Conservation (phyloP, 2,888 invertebrate genomes). For the Folsomia manolachei region DNA sequence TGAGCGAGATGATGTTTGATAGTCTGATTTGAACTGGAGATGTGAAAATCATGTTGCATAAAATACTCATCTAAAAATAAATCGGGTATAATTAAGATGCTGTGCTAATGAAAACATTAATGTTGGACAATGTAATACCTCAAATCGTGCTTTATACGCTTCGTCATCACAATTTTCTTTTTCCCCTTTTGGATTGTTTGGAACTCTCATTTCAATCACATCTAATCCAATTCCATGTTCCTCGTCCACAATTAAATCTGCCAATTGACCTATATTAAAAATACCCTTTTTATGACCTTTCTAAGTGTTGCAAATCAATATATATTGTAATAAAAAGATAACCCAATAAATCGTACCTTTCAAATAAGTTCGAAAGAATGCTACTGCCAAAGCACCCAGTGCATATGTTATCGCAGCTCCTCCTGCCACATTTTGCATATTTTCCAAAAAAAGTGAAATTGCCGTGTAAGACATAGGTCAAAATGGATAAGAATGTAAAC, state of each 20-base stretch:
- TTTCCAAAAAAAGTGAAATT: neutral
- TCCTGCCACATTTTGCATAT: neutral
- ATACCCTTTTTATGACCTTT: too few species aligned
- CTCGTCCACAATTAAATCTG: neutral
- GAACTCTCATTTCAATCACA: neutral
- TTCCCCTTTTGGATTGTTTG: neutral
- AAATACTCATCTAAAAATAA: slow-evolving; percentile 8
- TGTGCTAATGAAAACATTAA: neutral
- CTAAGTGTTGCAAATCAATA: too few species aligned
- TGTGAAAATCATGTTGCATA: slow-evolving; percentile 4
- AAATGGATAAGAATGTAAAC: neutral
- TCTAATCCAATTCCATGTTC: slow-evolving; percentile 2
- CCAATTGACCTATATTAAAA: too few species aligned
- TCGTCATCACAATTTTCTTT: neutral
- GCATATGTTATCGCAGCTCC: neutral
- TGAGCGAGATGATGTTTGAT: neutral
- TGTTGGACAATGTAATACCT: neutral
- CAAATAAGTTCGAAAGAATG: neutral
- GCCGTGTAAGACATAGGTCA: neutral
- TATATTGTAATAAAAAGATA: too few species aligned
- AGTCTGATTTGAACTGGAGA: neutral
- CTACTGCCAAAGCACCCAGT: neutral
- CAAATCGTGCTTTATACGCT: slow-evolving; percentile 3
- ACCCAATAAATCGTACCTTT: too few species aligned
- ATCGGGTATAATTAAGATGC: neutral